Base-by-base conservation (phyloP, 2,888 invertebrate genomes). In the Pachliopta kotzebuea region DNA sequence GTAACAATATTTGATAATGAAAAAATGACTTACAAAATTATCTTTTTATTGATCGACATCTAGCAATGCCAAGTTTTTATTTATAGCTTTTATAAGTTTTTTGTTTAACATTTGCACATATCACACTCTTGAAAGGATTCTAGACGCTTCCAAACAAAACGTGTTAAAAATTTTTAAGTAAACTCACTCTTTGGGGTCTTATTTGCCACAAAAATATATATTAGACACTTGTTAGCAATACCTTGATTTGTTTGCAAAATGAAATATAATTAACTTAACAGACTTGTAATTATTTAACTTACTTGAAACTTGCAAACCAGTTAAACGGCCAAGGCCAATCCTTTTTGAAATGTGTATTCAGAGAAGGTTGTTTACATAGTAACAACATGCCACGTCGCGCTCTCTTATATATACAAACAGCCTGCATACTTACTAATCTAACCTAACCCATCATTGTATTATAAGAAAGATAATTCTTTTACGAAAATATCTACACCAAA, bases 261-360 rank as follows among this genome's bases (percentile, higher is more conserved):
- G 45, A 45, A n/a, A 45, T 45, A 45, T n/a, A 45, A n/a, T 45
- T n/a, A 6, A 45, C 1, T 18, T 45, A 45, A n/a, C 45, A 45
- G 4, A n/a, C 45, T 45, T 45, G 21, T 21, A 4, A 2, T 7
- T 18, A 54, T 54, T 54, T 23, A 18, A 63, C 63, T 63, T 63
- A 63, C 63, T 26, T 59, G 59, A 23, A 50, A 31, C 17, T 49
- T 18, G 54, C 42, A 37, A 31, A 56, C 42, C 9, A 23, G 26
- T 53, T 62, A 24, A 56, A 56, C 11, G 56, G 49, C 14, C 23
- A n/a, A 56, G 50, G 20, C 29, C 20, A 53, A 23, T 24, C n/a
- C 29, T 63, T 53, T 45, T 49, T 56, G n/a, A 52, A 62, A 56
- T 42, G 61, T 63, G 37, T 57, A 58, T 59, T 59, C 56, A 23